Base-by-base conservation (phyloP, 2,797 vertebrate genomes). In the Hoplostethus atlanticus region DNA sequence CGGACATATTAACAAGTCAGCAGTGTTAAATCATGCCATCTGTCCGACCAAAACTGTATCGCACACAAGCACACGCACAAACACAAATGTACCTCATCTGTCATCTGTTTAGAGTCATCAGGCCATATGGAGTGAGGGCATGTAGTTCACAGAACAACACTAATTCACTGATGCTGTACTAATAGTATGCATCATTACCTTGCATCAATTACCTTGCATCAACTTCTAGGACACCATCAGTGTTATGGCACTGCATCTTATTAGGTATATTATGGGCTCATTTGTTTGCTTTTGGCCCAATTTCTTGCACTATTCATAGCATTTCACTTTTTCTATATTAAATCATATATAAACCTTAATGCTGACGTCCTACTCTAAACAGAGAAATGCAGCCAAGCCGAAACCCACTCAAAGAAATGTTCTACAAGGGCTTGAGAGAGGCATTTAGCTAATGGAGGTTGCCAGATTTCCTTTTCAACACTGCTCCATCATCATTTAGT, bases 21-120 rank as follows among this genome's bases (percentile, higher is more conserved):
- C 66, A 68, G 60, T 52, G 58, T 77, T 57, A 78, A 56, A 65
- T 46, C n/a, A 16, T 46, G 55, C 75, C 8, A 55, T 51, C 21
- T 42, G 30, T 65, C 10, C 6, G n/a, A 47, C 15, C 6, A 42
- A 61, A 73, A 47, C 38, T 13, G 47, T 30, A 21, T 71, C 3
- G 12, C 21, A 15, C 12, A 13, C 48, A 54, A 17, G 57, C 30
- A 65, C 52, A 68, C 51, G 48, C 28, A 47, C 31, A 34, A 57
- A 52, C 17, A 64, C 48, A 68, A 58, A 64, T 42, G 4, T 3
- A 17, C 5, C 40, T 46, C 57, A 65, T 83, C 52, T 38, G 57
- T 77, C 57, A 65, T 83, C 52, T 38, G 57, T 77, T 60, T 3
- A 60, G 42, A 46, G 40, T 52, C 64, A 44, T 38, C 52, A 40